phyloP scores from a whole-genome alignment of 2,113 vertebrate species.

The Microtus ochrogaster region DNA sequence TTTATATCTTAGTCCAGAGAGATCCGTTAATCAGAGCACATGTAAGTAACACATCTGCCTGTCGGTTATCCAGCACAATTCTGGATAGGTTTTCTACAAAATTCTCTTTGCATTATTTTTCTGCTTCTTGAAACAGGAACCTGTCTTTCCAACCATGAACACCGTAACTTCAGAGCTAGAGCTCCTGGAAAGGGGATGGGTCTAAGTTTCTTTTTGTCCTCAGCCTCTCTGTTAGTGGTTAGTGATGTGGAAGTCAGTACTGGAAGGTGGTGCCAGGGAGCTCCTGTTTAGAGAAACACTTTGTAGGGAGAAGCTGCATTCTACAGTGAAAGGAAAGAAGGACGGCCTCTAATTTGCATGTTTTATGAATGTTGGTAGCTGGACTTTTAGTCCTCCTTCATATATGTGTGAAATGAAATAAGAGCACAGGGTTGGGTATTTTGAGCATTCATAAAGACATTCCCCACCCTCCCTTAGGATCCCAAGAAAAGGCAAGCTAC shows the following conservation, averaged over 20 bases:
- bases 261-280: slow-evolving; percentile 35
- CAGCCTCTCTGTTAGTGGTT: slow-evolving; percentile 53
- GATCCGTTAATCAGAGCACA: not conserved
- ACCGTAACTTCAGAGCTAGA: not conserved
- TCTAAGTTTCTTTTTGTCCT: slow-evolving; percentile 57
- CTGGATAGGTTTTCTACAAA: slow-evolving; percentile 36
- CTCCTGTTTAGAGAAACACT: slow-evolving; percentile 57
- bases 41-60: not conserved
- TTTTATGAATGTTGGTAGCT: slow-evolving; percentile 37
- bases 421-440: not conserved
- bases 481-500: not conserved
- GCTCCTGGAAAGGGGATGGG: slow-evolving; percentile 34
- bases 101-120: slow-evolving; percentile 16
- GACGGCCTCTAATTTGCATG: not conserved
- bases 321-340: not conserved
- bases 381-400: not conserved
- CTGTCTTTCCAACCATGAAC: not conserved
- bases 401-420: not conserved
- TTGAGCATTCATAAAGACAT: not conserved
- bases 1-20: not conserved
- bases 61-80: slow-evolving; percentile 27
- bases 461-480: not conserved
- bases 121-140: not conserved
- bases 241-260: slow-evolving; percentile 67
- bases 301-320: slow-evolving; percentile 20